These are phyloP conservation scores for Triops cancriformis DNA, from an alignment of 1,140 invertebrate species.

Conservation along the genomic window DNA sequence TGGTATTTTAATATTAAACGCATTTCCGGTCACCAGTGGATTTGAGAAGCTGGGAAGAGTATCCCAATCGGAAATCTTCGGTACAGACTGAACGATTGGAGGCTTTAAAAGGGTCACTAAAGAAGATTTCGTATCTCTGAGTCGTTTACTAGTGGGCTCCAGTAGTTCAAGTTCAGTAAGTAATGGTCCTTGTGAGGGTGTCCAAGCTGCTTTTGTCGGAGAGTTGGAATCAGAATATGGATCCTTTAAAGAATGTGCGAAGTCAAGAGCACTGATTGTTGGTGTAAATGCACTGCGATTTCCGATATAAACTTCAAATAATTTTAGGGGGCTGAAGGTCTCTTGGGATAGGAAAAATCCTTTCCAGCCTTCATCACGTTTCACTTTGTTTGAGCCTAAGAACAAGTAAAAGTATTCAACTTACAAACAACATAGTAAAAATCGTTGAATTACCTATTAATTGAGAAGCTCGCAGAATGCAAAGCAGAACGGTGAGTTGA, in stretches of 20 bases:
- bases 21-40: too few species aligned
- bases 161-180: background rate
- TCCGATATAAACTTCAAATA: background rate
- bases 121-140: background rate
- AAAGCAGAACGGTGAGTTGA: background rate
- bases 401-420: background rate
- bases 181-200: background rate
- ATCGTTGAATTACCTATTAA: background rate
- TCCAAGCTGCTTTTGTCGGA: background rate
- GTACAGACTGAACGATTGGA: background rate
- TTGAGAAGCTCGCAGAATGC: background rate
- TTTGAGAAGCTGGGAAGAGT: background rate
- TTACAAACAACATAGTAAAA: background rate
- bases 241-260: background rate
- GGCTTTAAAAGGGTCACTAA: background rate
- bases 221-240: background rate
- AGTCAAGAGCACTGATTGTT: background rate
- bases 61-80: background rate
- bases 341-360: background rate
- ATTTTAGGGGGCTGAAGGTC: background rate
- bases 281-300: background rate
- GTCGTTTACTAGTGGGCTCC: background rate
- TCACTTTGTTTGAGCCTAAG: background rate
- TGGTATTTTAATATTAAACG: too few species aligned
- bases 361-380: background rate